Evolutionary conservation across 2,888 invertebrate species (phyloP), one percentile per base, ranked within the genome.

Genomic region (Lepidochrysops patricia): DNA sequence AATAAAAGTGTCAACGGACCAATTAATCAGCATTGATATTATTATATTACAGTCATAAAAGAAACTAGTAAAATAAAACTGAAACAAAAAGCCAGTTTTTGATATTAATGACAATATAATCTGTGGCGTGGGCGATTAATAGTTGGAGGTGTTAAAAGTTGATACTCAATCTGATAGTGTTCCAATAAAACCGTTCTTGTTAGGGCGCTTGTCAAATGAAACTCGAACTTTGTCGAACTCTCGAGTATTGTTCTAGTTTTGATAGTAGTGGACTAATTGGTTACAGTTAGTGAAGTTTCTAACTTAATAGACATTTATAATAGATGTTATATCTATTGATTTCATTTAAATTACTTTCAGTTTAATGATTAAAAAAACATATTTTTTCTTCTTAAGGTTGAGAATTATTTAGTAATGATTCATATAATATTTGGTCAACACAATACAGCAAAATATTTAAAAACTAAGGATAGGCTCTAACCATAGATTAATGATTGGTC

Each of bases 161-260:
- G 27, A 52, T 52, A 26, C 27, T 13, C 27, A 0, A 27, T 27
- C 27, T 13, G 52, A 52, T 52, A 26, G 27, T 13, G 52, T 27
- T 43, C 52, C 27, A 26, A 52, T 52, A 52, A 52, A 52, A 52
- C 26, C n/a, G 26, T 52, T 52, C 26, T 26, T 52, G 50, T 29
- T 43, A 43, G 19, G 43, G 19, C 43, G 43, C 19, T 19, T 43
- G 43, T 43, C 43, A 43, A 43, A 23, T 19, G 29, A 29, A 43
- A 43, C 12, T 43, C 43, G 19, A 43, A 19, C 43, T 43, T 23
- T 23, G 19, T 43, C 37, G 3, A 19, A 43, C 19, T 43, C 19
- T 43, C 19, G 19, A 43, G 43, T 43, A 43, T 43, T 43, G 43
- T 43, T 23, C 19, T 43, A 43, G 43, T 43, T 7, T 13, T 19